phyloP scores from a whole-genome alignment of 2,113 vertebrate species.

The Xiphophorus hellerii region DNA sequence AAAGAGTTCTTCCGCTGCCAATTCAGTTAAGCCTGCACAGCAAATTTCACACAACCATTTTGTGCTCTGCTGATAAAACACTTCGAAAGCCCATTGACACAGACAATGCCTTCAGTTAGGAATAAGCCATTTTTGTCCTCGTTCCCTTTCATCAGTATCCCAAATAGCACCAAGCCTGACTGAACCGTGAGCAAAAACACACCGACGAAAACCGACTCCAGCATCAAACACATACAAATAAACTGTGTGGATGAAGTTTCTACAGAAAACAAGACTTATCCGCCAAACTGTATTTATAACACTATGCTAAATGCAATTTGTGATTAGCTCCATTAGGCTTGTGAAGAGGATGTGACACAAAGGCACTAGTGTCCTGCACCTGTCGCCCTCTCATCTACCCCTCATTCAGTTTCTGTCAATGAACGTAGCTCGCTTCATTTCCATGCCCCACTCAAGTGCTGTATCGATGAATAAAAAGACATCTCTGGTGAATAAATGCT shows the following conservation, averaged over 20 bases:
- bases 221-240: slow-evolving; percentile 25
- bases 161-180: slow-evolving; percentile 58
- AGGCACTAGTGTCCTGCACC: slow-evolving; percentile 54
- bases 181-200: slow-evolving; percentile 37
- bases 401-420: slow-evolving; percentile 49
- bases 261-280: slow-evolving; percentile 19
- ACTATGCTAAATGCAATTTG: slow-evolving; percentile 21
- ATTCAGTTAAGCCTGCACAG: slow-evolving; percentile 68
- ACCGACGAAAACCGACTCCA: slow-evolving; percentile 41
- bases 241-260: slow-evolving; percentile 5
- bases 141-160: slow-evolving; percentile 67
- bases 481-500: slow-evolving; percentile 46
- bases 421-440: slow-evolving; percentile 61
- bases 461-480: slow-evolving; percentile 67
- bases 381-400: slow-evolving; percentile 45
- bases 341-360: slow-evolving; percentile 46
- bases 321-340: slow-evolving; percentile 46
- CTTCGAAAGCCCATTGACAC: slow-evolving; percentile 68
- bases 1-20: slow-evolving; percentile 57
- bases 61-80: slow-evolving; percentile 74
- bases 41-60: slow-evolving; percentile 74
- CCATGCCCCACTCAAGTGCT: slow-evolving; percentile 53
- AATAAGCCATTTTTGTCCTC: slow-evolving; percentile 56
- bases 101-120: slow-evolving; percentile 71
- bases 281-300: slow-evolving; percentile 12